Base-by-base conservation (phyloP, 2,797 vertebrate species). In the Propithecus perrieri region DNA sequence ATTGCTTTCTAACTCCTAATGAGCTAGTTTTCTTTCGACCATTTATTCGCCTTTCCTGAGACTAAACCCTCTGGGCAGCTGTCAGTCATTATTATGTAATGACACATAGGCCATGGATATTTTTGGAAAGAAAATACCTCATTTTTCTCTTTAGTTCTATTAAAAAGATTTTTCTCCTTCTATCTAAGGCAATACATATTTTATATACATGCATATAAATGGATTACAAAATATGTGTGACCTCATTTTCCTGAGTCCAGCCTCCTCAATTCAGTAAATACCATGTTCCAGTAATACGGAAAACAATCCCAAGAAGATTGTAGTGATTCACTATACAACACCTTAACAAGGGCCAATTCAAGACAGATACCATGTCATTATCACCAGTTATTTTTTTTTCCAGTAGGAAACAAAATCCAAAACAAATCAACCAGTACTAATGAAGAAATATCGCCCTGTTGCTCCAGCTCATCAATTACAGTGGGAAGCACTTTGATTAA, bases 371-470 rank as follows among this genome's bases (percentile, higher is more conserved):
- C 95, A 93, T 97, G 97, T 92, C 72, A 95, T 98, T 98, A 97
- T 97, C 89, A 91, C 81, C 75, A 75, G 59, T 41, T 98, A 96
- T 83, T 97, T 95, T 98, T 97, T 98, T 98, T 98, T 97, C 94
- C 46, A 91, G n/a, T 63, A 87, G 83, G 89, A 98, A 98, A 97
- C 38, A 97, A 61, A 93, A 94, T 72, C 95, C 50, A 0, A 0
- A 95, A 75, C 78, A 97, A 97, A 78, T 89, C 30, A 33, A 72
- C 85, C 90, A 96, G 94, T 95, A 97, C 89, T 97, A 98, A 98
- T 97, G 97, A 98, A 98, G 97, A 98, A 97, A 96, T 97, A 97
- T 75, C 93, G 83, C 53, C 92, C 53, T 2, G 26, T 67, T 86
- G 94, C 84, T 5, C 0, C 0, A 0, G 95, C 76, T 88, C 65